Evolutionary conservation across 2,888 invertebrate species (phyloP).

Genomic region (Temnothorax ravouxi): DNA sequence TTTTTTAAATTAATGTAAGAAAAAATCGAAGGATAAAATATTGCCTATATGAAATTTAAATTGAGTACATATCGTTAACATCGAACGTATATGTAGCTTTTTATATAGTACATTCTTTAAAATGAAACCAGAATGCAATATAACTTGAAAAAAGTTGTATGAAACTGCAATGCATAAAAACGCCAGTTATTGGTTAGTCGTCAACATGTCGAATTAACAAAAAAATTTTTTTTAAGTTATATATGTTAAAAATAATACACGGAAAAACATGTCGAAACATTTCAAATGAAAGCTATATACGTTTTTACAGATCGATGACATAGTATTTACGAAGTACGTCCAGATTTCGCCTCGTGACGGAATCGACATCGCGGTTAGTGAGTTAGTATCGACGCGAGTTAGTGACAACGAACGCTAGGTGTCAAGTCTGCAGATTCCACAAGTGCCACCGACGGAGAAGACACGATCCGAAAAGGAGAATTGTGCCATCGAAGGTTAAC

Average conservation of each 20-base stretch:
- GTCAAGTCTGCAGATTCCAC: conserved; percentile 40
- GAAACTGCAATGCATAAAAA: not conserved
- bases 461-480: conserved; percentile 66
- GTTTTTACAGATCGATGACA: conserved; percentile 9
- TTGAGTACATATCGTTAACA: not conserved
- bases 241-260: not conserved
- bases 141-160: not conserved
- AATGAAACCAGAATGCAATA: not conserved
- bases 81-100: not conserved
- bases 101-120: not conserved
- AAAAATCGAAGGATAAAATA: not conserved
- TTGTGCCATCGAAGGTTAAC: conserved; percentile 80
- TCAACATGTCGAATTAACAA: not conserved
- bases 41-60: not conserved
- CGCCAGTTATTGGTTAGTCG: not conserved
- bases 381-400: conserved; percentile 22
- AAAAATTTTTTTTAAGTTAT: not conserved
- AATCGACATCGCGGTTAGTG: not conserved
- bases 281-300: conserved; percentile 11
- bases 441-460: conserved; percentile 58
- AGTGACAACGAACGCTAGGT: conserved; percentile 26
- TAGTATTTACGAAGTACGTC: conserved; percentile 1
- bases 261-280: conserved; percentile 1
- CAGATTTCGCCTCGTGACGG: conserved; percentile 4
- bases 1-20: not conserved